Evolutionary conservation across 1,140 invertebrate genomes (phyloP).

Genomic region (Ganaspis sp.): DNA sequence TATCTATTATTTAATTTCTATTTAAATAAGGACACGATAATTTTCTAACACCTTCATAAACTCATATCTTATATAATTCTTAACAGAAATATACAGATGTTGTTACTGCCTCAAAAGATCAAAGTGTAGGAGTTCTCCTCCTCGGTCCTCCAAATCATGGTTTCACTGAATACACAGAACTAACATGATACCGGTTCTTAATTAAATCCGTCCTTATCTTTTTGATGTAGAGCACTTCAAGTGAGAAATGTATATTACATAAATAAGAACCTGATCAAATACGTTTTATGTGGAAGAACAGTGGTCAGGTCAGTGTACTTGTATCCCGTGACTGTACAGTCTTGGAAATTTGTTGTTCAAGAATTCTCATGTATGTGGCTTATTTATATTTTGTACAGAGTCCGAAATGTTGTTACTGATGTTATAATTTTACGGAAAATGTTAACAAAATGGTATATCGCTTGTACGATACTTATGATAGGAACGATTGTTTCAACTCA

Average conservation of each 20-base stretch:
- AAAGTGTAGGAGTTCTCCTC: slow-evolving; percentile 75
- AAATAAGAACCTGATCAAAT: neutral
- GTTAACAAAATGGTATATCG: slow-evolving; percentile 22
- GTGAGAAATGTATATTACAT: neutral
- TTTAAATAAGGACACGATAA: too few relatives aligned
- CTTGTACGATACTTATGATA: slow-evolving; percentile 14
- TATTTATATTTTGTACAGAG: slow-evolving; percentile 50
- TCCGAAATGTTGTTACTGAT: slow-evolving; percentile 42
- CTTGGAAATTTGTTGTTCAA: neutral
- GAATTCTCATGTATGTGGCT: neutral
- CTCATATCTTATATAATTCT: slow-evolving; percentile 38
- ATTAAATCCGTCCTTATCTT: slow-evolving; percentile 39
- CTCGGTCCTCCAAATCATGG: slow-evolving; percentile 77
- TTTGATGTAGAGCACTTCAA: slow-evolving; percentile 3
- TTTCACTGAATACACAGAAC: slow-evolving; percentile 76
- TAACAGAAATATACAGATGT: slow-evolving; percentile 68
- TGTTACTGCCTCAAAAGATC: slow-evolving; percentile 77
- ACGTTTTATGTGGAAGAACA: neutral
- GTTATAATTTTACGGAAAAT: slow-evolving; percentile 43
- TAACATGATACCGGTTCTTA: slow-evolving; percentile 69
- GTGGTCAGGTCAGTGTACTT: neutral
- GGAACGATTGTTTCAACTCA: neutral
- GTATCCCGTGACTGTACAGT: neutral
- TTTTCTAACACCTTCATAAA: too few relatives aligned
- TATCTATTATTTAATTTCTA: too few relatives aligned